Evolutionary conservation across 2,113 vertebrate species (phyloP).

Genomic region (Furnarius figulus): DNA sequence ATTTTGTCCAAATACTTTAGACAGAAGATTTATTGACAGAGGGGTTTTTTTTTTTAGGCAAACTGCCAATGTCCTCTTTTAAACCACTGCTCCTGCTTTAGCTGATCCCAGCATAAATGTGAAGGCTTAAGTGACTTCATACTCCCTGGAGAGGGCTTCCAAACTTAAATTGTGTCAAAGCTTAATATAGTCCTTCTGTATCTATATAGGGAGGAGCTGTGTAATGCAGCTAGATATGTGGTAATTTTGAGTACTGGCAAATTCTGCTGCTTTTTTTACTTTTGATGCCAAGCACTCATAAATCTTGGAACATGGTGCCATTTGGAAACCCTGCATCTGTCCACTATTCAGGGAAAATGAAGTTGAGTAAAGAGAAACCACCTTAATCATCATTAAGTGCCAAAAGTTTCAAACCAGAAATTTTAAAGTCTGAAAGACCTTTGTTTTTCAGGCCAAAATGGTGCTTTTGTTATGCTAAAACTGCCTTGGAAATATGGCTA

Average conservation of each 20-base stretch:
- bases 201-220: neutral
- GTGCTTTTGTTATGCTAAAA: neutral
- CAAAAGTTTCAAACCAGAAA: neutral
- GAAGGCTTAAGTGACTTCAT: conserved; percentile 11
- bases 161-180: neutral
- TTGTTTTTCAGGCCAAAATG: neutral
- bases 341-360: neutral
- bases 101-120: conserved; percentile 18
- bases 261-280: neutral
- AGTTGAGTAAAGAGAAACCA: neutral
- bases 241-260: neutral
- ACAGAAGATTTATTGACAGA: neutral
- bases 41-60: neutral
- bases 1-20: neutral
- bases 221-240: neutral
- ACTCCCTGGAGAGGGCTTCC: neutral
- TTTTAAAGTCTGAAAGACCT: neutral
- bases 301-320: neutral
- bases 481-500: neutral
- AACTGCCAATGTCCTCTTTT: conserved; percentile 21
- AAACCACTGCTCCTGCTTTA: neutral
- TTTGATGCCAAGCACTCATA: neutral
- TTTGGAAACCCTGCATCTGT: conserved; percentile 5
- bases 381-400: neutral
- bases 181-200: neutral